Conservation (phyloP, 2,797 vertebrate species). For the Saxicola maurus region DNA sequence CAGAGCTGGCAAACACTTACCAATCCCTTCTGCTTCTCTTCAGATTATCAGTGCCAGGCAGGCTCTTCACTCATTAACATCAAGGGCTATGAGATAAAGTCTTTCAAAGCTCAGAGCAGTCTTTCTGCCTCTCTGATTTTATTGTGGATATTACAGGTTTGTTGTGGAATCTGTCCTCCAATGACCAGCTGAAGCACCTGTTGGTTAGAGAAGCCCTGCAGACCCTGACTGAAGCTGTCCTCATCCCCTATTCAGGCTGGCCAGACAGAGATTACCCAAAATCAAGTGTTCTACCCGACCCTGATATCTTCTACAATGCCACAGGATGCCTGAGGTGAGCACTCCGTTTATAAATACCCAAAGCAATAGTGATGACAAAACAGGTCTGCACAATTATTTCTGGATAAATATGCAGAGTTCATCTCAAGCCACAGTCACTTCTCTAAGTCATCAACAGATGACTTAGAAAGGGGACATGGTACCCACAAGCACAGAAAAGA, state of each 20-base stretch:
- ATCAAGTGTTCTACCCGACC: slow-evolving; percentile 79
- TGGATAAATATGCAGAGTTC: not conserved
- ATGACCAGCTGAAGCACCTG: slow-evolving; percentile 84
- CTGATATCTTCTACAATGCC: slow-evolving; percentile 86
- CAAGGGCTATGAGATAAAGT: not conserved
- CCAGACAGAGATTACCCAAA: slow-evolving; percentile 90
- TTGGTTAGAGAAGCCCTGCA: slow-evolving; percentile 74
- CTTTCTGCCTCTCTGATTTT: not conserved
- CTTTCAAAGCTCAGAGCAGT: not conserved
- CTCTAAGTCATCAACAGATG: not conserved
- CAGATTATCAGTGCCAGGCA: not conserved
- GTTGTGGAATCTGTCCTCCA: slow-evolving; percentile 95
- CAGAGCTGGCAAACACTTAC: not conserved
- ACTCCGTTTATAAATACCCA: not conserved
- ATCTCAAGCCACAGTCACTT: not conserved
- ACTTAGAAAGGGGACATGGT: not conserved
- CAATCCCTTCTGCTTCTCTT: not conserved
- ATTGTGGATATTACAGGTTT: slow-evolving; percentile 75
- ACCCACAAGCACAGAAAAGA: not conserved
- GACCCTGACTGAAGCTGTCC: slow-evolving; percentile 77
- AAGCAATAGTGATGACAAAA: not conserved
- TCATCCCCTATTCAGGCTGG: slow-evolving; percentile 89
- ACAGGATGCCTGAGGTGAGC: slow-evolving; percentile 89
- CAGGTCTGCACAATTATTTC: not conserved
- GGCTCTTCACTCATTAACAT: not conserved